Percentiles rank a stretch among this genome's conserved stretches.
phyloP scores from a whole-genome alignment of 2,888 invertebrate species.

The Dorcus parallelipipedus region DNA sequence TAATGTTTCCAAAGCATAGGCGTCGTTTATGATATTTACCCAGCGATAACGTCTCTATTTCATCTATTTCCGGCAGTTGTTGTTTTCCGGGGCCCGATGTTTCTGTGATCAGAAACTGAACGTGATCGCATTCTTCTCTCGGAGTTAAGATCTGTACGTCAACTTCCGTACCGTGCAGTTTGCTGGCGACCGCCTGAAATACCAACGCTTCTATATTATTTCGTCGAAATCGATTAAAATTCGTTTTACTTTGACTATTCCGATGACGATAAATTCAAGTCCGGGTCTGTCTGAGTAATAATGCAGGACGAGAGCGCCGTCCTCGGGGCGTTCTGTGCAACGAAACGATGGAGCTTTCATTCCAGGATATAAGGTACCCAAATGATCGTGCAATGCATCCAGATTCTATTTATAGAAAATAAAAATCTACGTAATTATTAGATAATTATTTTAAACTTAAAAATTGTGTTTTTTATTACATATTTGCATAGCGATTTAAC shows the following conservation, averaged over 20 bases:
- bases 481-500: too few relatives aligned
- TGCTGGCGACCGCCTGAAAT: slow-evolving; percentile 84
- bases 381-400: slow-evolving; percentile 92
- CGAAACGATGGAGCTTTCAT: slow-evolving; percentile 95
- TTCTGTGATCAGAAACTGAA: slow-evolving; percentile 89
- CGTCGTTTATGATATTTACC: slow-evolving; percentile 50
- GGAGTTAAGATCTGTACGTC: slow-evolving; percentile 87
- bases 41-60: slow-evolving; percentile 67
- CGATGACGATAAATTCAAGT: slow-evolving; percentile 93
- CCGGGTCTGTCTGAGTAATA: slow-evolving; percentile 95
- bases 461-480: too few relatives aligned
- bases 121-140: slow-evolving; percentile 85
- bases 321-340: slow-evolving; percentile 85
- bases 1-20: too few relatives aligned
- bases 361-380: slow-evolving; percentile 90
- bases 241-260: slow-evolving; percentile 82
- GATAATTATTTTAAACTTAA: too few relatives aligned
- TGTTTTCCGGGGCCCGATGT: slow-evolving; percentile 65
- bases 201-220: neutral
- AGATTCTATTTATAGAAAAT: slow-evolving; percentile 65
- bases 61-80: slow-evolving; percentile 66
- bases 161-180: slow-evolving; percentile 89
- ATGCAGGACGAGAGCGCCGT: slow-evolving; percentile 86
- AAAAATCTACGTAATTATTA: too few relatives aligned
- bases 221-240: neutral